A percentile compares a stretch with the other conserved stretches of the same genome.
Evolutionary conservation across 2,888 invertebrate genomes (phyloP).

Genomic region (Coronaproctus castanopsis): DNA sequence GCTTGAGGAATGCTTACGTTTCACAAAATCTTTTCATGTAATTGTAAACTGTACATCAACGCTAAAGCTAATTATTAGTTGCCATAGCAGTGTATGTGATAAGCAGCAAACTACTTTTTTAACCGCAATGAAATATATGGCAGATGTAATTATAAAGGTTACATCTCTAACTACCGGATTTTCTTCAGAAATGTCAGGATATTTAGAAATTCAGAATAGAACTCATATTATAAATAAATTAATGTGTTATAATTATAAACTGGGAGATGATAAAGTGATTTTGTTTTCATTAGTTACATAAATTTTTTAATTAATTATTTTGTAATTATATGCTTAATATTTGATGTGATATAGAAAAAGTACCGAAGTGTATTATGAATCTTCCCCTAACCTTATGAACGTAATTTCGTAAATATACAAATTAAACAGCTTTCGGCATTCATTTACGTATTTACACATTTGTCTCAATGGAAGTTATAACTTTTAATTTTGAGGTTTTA

Average conservation of each 20-base stretch:
- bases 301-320: too few relatives aligned
- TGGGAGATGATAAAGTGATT: conserved; percentile 5
- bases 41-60: background rate
- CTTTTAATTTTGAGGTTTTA: too few relatives aligned
- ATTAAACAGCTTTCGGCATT: too few relatives aligned
- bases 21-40: background rate
- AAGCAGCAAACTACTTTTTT: conserved; percentile 3
- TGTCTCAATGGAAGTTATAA: too few relatives aligned
- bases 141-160: conserved; percentile 1
- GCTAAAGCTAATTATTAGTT: conserved; percentile 5
- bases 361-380: too few relatives aligned
- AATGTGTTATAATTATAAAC: conserved; percentile 2
- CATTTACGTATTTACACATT: too few relatives aligned
- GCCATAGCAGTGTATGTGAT: conserved; percentile 1
- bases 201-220: conserved; percentile 4
- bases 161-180: conserved; percentile 7
- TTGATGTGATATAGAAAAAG: too few relatives aligned
- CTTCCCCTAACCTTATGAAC: too few relatives aligned
- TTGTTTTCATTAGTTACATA: conserved; percentile 7
- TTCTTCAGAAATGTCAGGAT: conserved; percentile 10
- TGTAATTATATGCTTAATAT: too few relatives aligned
- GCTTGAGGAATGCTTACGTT: conserved; percentile 7
- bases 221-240: background rate
- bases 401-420: too few relatives aligned
- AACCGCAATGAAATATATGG: conserved; percentile 2